Percentiles rank a stretch among this genome's conserved stretches.
phyloP scores from a whole-genome alignment of 2,888 invertebrate genomes.

The Drosophila affinis region DNA sequence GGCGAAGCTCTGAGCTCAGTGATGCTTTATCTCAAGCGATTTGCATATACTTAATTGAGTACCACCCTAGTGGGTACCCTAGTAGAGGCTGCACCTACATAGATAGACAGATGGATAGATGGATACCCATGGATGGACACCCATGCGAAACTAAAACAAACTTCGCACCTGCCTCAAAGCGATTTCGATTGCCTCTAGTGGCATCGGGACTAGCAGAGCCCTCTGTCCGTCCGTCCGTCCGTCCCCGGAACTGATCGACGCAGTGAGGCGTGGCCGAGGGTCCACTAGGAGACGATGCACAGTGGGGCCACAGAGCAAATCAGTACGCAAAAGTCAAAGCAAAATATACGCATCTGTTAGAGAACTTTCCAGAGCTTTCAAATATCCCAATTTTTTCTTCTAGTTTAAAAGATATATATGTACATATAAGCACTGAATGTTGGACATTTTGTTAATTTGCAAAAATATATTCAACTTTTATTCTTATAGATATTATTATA shows the following conservation, averaged over 20 bases:
- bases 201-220: neutral
- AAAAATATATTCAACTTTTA: too few species aligned
- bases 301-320: too few species aligned
- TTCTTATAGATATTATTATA: too few species aligned
- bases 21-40: slow-evolving; percentile 1
- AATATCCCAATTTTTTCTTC: too few species aligned
- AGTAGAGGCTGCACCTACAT: slow-evolving; percentile 1
- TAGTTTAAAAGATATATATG: too few species aligned
- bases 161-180: neutral
- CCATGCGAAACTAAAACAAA: slow-evolving; percentile 16
- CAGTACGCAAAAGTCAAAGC: too few species aligned
- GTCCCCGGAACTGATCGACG: slow-evolving; percentile 34
- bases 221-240: neutral
- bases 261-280: slow-evolving; percentile 35
- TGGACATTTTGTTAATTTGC: too few species aligned
- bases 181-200: neutral
- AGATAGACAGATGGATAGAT: neutral
- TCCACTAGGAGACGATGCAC: neutral
- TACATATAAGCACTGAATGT: too few species aligned
- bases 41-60: slow-evolving; percentile 21
- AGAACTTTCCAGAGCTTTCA: too few species aligned
- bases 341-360: too few species aligned
- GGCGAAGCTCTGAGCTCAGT: neutral
- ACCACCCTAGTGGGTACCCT: neutral
- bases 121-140: neutral